phyloP scores from a whole-genome alignment of 2,888 invertebrate genomes.

The Malthinus flaveolus region DNA sequence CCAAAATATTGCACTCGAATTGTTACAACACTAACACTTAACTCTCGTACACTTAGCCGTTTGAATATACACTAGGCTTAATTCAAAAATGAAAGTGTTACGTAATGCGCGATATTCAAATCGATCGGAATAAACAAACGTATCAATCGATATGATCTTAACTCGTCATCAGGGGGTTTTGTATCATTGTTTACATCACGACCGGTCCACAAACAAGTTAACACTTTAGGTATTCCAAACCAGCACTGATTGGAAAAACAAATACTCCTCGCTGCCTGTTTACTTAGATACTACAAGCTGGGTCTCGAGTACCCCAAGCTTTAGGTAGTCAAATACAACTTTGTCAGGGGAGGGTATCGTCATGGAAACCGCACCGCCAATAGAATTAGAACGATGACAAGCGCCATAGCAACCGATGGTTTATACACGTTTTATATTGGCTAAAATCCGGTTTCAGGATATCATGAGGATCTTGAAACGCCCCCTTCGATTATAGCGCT shows the following conservation, averaged over 20 bases:
- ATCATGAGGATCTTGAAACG: conserved; percentile 52
- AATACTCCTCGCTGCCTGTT: conserved; percentile 59
- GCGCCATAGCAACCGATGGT: conserved; percentile 41
- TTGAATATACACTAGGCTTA: neutral
- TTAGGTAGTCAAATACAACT: conserved; percentile 56
- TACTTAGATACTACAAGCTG: conserved; percentile 58
- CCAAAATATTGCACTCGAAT: conserved; percentile 18
- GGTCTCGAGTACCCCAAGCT: conserved; percentile 57
- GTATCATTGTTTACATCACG: conserved; percentile 58
- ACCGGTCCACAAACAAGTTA: conserved; percentile 57
- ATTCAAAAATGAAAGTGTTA: conserved; percentile 21
- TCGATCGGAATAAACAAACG: conserved; percentile 29
- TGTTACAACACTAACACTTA: conserved; percentile 10
- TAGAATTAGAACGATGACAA: conserved; percentile 29
- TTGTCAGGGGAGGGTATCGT: conserved; percentile 47
- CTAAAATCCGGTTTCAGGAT: conserved; percentile 13
- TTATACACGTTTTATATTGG: conserved; percentile 34
- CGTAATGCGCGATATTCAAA: conserved; percentile 27
- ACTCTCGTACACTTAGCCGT: no score
- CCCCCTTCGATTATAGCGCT: conserved; percentile 50
- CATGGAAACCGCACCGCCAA: conserved; percentile 45
- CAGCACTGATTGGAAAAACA: conserved; percentile 62
- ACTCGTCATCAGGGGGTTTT: conserved; percentile 55
- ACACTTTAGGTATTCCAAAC: conserved; percentile 58
- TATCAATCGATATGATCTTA: conserved; percentile 53